Base-by-base conservation (phyloP, 1,140 invertebrate species). In the Palaemon carinicauda region DNA sequence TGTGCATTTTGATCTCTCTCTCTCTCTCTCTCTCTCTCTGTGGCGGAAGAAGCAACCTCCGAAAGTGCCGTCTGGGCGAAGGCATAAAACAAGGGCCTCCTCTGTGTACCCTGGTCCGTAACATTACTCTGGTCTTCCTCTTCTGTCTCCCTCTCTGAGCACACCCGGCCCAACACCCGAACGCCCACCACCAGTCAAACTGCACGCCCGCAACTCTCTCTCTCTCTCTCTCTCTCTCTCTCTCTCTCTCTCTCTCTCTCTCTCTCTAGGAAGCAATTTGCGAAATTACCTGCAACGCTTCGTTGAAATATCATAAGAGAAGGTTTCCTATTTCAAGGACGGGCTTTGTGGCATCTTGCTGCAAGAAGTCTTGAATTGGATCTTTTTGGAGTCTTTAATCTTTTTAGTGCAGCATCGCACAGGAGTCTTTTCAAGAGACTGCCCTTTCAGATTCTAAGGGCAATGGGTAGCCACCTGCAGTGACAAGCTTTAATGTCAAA, bases 211-310 rank as follows among this genome's bases (percentile, higher is more conserved):
- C 73, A 10, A 0, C 54, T 24, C 21, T 24, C 54, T 31, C 53
- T 31, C 29, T 33, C 78, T 60, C 78, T 33, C 31, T 33, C 53
- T 80, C 78, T 65, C 31, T 33, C 78, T 80, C 78, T 60, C 54
- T 33, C 29, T 31, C 24, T 21, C 29, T 21, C 53, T 60, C 52
- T 33, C 54, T 41, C 78, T 60, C 54, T n/a, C 54, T 9, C 56
- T 81, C 33, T 51, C 33, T 52, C 80, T 41, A 41, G 5, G 41
- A 41, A 41, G 41, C 41, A 41, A 41, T 41, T 41, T 12, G 41
- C 41, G 41, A 41, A 12, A 41, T 41, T 41, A 41, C 41, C 41
- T 41, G 41, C 41, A 41, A 41, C 41, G 41, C 41, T 41, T 41
- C 41, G 41, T 41, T 41, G 41, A 41, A 41, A 41, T 41, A 41